phyloP scores from a whole-genome alignment of 1,140 invertebrate species.

The Bacillus rossius region DNA sequence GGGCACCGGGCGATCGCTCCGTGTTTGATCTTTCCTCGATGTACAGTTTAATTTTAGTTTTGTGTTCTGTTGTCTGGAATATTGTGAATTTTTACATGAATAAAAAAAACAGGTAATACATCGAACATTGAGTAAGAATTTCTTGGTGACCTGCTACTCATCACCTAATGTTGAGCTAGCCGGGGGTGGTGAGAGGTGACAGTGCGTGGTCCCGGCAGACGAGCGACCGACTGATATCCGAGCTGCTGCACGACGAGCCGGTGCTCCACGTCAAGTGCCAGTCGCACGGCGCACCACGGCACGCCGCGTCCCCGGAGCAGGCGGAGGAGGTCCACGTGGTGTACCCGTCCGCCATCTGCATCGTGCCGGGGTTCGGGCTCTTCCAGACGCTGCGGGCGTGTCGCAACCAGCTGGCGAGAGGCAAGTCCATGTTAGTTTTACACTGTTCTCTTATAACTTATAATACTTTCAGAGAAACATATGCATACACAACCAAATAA shows the following conservation, averaged over 20 bases:
- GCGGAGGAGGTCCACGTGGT: slow-evolving; percentile 81
- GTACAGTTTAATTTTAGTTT: too few species aligned
- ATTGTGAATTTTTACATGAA: too few species aligned
- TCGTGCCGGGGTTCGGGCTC: slow-evolving; percentile 76
- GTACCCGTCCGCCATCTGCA: slow-evolving; percentile 69
- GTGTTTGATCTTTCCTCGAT: too few species aligned
- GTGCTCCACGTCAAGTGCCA: slow-evolving; percentile 78
- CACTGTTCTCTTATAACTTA: not conserved
- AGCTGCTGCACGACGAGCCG: slow-evolving; percentile 77
- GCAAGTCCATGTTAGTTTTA: slow-evolving; percentile 38
- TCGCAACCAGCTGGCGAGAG: slow-evolving; percentile 75
- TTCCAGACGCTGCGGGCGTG: slow-evolving; percentile 74
- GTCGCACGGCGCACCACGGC: slow-evolving; percentile 54
- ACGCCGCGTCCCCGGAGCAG: slow-evolving; percentile 49
- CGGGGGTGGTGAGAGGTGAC: too few species aligned
- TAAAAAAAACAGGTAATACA: too few species aligned
- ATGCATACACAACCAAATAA: too few species aligned
- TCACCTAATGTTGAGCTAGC: too few species aligned
- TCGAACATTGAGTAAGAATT: too few species aligned
- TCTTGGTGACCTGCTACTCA: too few species aligned
- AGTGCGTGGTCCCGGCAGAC: slow-evolving; percentile 54
- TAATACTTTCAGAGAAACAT: not conserved
- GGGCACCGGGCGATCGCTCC: too few species aligned
- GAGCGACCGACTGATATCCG: slow-evolving; percentile 72
- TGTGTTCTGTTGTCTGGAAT: too few species aligned